Evolutionary conservation across 1,140 invertebrate species (phyloP).

Genomic region (Hyles vespertilio): DNA sequence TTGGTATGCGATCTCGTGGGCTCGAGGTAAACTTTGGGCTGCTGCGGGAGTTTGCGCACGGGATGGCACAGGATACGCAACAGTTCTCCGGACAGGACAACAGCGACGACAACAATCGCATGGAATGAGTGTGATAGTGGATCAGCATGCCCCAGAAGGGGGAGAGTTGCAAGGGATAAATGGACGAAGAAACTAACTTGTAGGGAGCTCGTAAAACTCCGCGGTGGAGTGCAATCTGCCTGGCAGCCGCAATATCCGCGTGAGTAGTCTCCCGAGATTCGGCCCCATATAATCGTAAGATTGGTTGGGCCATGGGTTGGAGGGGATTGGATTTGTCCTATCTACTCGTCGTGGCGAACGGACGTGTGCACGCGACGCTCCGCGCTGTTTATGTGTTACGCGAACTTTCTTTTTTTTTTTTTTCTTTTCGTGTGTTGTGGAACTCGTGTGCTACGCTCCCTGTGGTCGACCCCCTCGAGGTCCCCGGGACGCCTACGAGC

Average conservation of each 20-base stretch:
- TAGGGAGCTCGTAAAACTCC: slow-evolving; percentile 2
- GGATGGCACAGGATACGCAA: not conserved
- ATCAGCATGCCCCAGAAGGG: slow-evolving; percentile 2
- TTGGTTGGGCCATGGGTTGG: too few relatives aligned
- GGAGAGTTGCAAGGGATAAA: slow-evolving; percentile 3
- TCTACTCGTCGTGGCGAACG: too few relatives aligned
- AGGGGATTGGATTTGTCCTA: too few relatives aligned
- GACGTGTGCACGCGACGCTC: too few relatives aligned
- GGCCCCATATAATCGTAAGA: too few relatives aligned
- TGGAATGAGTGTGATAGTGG: not conserved
- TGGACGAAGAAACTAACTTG: slow-evolving; percentile 2
- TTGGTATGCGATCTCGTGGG: not conserved
- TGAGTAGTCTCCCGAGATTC: too few relatives aligned
- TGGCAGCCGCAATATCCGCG: not conserved
- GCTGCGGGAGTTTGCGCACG: not conserved
- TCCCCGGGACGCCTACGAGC: too few relatives aligned
- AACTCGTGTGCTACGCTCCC: too few relatives aligned
- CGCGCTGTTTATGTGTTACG: too few relatives aligned
- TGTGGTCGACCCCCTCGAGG: too few relatives aligned
- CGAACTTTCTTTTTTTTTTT: too few relatives aligned
- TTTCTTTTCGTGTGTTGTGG: too few relatives aligned
- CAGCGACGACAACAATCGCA: not conserved
- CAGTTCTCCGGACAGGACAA: not conserved
- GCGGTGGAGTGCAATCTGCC: not conserved
- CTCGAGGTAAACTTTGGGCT: not conserved